Conservation (phyloP, 2,888 invertebrate species). For the Macropis europaea region DNA sequence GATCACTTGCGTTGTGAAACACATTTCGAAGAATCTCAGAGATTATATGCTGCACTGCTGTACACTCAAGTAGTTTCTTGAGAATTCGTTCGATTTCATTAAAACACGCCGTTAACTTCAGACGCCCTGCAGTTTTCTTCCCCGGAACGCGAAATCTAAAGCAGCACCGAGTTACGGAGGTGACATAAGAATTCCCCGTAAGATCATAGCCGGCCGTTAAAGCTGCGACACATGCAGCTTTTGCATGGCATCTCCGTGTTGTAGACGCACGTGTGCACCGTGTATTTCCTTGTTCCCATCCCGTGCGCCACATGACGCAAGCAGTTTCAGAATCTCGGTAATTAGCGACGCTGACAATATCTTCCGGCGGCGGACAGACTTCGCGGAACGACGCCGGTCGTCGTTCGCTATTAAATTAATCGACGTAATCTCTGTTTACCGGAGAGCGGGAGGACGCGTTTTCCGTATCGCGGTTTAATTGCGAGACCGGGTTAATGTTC, state of each 20-base stretch:
- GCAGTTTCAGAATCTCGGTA: slow-evolving; percentile 31
- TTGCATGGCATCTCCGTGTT: too few relatives aligned
- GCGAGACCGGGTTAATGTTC: slow-evolving; percentile 13
- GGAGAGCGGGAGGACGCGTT: slow-evolving; percentile 6
- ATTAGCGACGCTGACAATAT: slow-evolving; percentile 45
- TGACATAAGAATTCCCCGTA: slow-evolving; percentile 9
- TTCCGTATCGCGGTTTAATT: slow-evolving; percentile 37
- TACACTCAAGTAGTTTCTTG: too few relatives aligned
- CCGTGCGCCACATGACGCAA: slow-evolving; percentile 5
- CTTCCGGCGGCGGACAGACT: slow-evolving; percentile 23
- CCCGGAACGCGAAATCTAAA: too few relatives aligned
- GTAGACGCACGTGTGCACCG: neutral
- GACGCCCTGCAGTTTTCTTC: too few relatives aligned
- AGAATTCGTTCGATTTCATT: too few relatives aligned
- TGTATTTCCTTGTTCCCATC: neutral
- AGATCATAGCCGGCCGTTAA: neutral
- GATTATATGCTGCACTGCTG: too few relatives aligned
- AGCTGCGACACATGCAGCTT: neutral
- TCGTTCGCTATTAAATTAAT: slow-evolving; percentile 44
- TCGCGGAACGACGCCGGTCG: slow-evolving; percentile 13
- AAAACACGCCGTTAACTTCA: too few relatives aligned
- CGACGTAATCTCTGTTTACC: slow-evolving; percentile 46
- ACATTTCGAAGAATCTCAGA: too few relatives aligned
- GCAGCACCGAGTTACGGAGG: too few relatives aligned
- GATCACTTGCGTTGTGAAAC: too few relatives aligned